Conservation (phyloP, 53 echinoderm and acorn worm genomes). For the Zoroaster sp. region DNA sequence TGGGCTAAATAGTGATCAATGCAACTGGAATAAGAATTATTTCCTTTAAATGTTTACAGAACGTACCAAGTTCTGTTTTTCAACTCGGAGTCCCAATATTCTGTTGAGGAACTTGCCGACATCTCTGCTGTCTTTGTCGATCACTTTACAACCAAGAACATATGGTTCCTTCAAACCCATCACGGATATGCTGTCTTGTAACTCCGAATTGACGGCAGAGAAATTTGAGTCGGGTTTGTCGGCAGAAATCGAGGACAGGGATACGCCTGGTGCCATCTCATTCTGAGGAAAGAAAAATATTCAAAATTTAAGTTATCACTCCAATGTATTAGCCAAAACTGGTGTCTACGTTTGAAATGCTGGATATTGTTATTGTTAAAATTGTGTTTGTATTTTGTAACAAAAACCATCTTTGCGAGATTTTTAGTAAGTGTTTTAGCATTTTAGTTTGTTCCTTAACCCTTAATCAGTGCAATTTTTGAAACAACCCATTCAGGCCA, state of each 20-base stretch:
- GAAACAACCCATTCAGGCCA: no score
- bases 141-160: conserved; percentile 32
- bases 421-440: no score
- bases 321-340: no score
- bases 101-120: conserved; percentile 86
- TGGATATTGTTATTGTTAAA: no score
- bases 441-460: no score
- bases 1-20: no score
- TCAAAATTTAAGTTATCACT: not conserved
- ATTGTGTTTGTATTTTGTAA: no score
- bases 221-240: not conserved
- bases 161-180: conserved; percentile 69
- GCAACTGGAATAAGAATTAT: no score
- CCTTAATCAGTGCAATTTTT: no score
- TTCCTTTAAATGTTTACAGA: no score
- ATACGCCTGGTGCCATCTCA: conserved; percentile 14
- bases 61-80: conserved; percentile 79
- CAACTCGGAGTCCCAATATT: conserved; percentile 77
- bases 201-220: not conserved
- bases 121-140: conserved; percentile 63
- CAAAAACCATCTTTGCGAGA: no score
- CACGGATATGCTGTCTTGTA: conserved; percentile 70
- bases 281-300: not conserved
- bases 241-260: not conserved
- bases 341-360: no score